phyloP scores from a whole-genome alignment of 2,113 vertebrate species.

The Lampris megalopsis region DNA sequence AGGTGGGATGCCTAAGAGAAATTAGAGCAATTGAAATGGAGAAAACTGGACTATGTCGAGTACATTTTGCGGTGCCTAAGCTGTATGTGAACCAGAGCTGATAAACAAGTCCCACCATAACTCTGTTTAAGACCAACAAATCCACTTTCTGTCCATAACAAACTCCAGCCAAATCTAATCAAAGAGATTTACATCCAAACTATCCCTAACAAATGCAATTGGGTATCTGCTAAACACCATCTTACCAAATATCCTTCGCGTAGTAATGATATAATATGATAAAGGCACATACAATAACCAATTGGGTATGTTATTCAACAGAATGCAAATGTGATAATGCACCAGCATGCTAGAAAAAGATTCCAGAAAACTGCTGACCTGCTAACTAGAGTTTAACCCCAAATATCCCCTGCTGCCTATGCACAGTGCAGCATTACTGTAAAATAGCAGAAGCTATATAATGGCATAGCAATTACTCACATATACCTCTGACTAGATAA shows the following conservation, averaged over 20 bases:
- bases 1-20: not conserved
- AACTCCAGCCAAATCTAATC: conserved; percentile 10
- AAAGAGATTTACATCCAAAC: conserved; percentile 9
- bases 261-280: not conserved
- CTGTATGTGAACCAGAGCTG: conserved; percentile 12
- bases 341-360: not conserved
- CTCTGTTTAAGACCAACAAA: conserved; percentile 23
- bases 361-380: not conserved
- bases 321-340: not conserved
- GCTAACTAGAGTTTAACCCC: not conserved
- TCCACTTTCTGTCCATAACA: conserved; percentile 29
- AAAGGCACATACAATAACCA: not conserved
- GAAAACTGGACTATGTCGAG: conserved; percentile 54
- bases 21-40: conserved; percentile 35
- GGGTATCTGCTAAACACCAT: not conserved
- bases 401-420: not conserved
- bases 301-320: not conserved
- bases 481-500: not conserved
- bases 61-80: conserved; percentile 9
- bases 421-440: not conserved
- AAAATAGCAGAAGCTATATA: not conserved
- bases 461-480: not conserved
- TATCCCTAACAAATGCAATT: conserved; percentile 9
- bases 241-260: not conserved
- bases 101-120: conserved; percentile 22